Conservation (phyloP, 2,888 invertebrate species). For the Fragum fragum region DNA sequence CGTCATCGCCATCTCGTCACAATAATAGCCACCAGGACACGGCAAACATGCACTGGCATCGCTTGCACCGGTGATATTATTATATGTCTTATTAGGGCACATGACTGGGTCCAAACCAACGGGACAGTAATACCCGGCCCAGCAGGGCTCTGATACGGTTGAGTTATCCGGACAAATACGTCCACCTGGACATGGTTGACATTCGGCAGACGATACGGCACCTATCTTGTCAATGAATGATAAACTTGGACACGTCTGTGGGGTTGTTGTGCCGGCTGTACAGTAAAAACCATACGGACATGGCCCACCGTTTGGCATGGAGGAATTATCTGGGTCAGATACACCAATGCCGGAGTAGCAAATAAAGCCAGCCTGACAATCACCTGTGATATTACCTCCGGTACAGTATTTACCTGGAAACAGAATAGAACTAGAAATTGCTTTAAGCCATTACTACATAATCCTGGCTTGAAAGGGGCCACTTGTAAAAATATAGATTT, state of each 20-base stretch:
- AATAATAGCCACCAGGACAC: slow-evolving; percentile 84
- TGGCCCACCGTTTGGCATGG: slow-evolving; percentile 73
- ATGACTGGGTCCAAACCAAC: slow-evolving; percentile 64
- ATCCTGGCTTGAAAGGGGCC: not conserved
- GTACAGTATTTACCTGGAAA: slow-evolving; percentile 83
- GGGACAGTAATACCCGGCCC: slow-evolving; percentile 82
- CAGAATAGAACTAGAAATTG: no score
- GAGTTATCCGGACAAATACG: slow-evolving; percentile 82
- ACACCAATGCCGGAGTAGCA: slow-evolving; percentile 78
- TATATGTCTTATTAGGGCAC: slow-evolving; percentile 81
- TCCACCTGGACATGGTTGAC: slow-evolving; percentile 84
- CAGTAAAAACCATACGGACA: slow-evolving; percentile 86
- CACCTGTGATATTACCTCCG: slow-evolving; percentile 80
- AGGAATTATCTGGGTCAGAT: slow-evolving; percentile 75
- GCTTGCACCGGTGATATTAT: slow-evolving; percentile 74
- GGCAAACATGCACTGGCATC: slow-evolving; percentile 80
- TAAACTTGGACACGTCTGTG: slow-evolving; percentile 75
- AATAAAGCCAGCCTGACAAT: slow-evolving; percentile 83
- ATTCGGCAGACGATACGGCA: slow-evolving; percentile 77
- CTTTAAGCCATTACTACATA: not conserved
- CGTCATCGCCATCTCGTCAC: slow-evolving; percentile 78
- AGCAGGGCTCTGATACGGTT: slow-evolving; percentile 82
- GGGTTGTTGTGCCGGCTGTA: slow-evolving; percentile 75
- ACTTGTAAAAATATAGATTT: no score
- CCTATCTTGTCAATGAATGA: slow-evolving; percentile 82